Base-by-base conservation (phyloP, 2,113 vertebrate genomes). In the Eonycteris spelaea region DNA sequence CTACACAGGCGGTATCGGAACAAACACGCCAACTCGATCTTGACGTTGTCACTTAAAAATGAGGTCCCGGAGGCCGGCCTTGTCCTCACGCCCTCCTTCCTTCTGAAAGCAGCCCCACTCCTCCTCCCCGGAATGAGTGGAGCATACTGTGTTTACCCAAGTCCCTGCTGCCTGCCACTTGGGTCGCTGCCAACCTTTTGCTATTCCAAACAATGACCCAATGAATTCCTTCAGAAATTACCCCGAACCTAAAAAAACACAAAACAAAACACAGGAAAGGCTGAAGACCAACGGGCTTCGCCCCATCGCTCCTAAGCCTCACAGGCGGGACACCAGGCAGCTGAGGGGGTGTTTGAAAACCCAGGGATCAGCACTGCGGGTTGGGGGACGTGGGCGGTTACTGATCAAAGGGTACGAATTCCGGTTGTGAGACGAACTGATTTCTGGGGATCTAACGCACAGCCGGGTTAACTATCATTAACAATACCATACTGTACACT, bases 181-280 rank as follows among this genome's bases (percentile, higher is more conserved):
- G 83, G 86, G 43, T 6, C 2, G 43, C 28, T 4, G 84, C 94
- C 94, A 24, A 16, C 9, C 90, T 78, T 91, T 18, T 4, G 26
- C 80, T 75, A 30, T 63, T 86, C 33, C 74, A 93, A 96, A 95
- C 70, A 84, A 85, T 57, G 63, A 89, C 35, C 6, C 68, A 38
- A n/a, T 45, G 43, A 38, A 63, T 35, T 67, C 51, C 84, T 91
- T 96, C 74, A 84, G 68, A 86, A 95, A 84, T 24, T 40, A 84
- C 73, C 82, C 75, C 65, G 61, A 59, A 89, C 55, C 96, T 80
- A 84, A 92, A 71, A 11, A 45, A 11, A 68, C 14, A 92, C 0
- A 59, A 30, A 0, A 63, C 4, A 57, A 12, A 26, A 8, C 53
- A 57, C 78, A 59, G 11, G 73, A 68, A 45, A 82, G 74, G 63